phyloP scores from a whole-genome alignment of 2,113 vertebrate species.

The Telmatochromis brichardi region DNA sequence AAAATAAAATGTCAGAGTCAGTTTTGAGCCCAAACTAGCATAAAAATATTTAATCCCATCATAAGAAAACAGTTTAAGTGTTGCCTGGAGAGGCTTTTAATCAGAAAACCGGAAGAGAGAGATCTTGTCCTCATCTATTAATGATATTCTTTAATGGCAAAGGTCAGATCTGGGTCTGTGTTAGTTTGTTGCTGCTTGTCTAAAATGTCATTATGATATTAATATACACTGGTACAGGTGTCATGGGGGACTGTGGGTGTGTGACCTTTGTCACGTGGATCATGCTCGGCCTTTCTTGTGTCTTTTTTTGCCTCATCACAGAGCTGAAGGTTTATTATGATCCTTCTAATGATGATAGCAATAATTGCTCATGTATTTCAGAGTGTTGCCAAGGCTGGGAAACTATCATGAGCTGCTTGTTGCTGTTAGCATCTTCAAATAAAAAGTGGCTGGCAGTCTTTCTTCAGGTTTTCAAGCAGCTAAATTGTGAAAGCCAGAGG shows the following conservation, averaged over 20 bases:
- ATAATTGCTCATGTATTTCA: conserved; percentile 7
- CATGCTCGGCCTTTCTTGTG: not conserved
- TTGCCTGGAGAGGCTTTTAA: not conserved
- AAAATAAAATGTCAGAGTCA: not conserved
- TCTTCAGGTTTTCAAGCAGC: not conserved
- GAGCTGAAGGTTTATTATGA: conserved; percentile 17
- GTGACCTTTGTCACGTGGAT: not conserved
- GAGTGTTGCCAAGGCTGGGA: not conserved
- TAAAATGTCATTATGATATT: not conserved
- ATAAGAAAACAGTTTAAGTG: not conserved
- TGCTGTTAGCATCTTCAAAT: not conserved
- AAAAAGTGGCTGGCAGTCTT: not conserved
- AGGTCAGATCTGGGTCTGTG: not conserved
- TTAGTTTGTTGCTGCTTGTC: not conserved
- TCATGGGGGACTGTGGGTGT: not conserved
- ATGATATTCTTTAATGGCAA: not conserved
- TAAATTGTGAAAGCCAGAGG: not conserved
- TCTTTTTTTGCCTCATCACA: not conserved
- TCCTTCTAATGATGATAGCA: not conserved
- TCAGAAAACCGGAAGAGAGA: not conserved
- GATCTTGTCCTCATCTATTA: not conserved
- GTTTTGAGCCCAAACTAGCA: not conserved
- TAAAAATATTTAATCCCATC: not conserved
- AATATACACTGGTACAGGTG: not conserved
- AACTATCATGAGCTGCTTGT: not conserved